phyloP scores from a whole-genome alignment of 2,113 vertebrate species.

The Trochalopteron elliotii region DNA sequence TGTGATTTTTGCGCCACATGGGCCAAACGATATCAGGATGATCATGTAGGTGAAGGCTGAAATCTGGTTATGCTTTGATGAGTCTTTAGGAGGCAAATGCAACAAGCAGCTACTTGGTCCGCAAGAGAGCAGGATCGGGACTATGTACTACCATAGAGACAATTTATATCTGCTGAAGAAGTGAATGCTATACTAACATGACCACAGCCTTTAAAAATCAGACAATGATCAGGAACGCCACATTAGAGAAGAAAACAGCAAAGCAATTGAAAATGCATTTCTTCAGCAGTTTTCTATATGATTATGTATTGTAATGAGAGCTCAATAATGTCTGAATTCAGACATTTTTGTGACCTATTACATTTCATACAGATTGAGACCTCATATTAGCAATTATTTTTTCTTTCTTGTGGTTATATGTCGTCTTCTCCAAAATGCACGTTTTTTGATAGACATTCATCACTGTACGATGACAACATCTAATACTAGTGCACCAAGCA shows the following conservation, averaged over 20 bases:
- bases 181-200: background rate
- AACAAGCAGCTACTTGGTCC: background rate
- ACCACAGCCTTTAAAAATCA: background rate
- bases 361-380: background rate
- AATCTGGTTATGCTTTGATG: background rate
- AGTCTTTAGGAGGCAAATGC: background rate
- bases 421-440: background rate
- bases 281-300: constrained; percentile 1
- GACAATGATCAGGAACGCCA: background rate
- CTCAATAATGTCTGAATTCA: background rate
- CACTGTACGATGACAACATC: background rate
- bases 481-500: background rate
- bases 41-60: background rate
- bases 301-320: constrained; percentile 26
- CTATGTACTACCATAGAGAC: background rate
- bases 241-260: constrained; percentile 7
- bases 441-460: background rate
- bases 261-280: constrained; percentile 32
- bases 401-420: background rate
- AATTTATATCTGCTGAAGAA: background rate
- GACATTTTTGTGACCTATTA: background rate
- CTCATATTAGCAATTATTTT: background rate
- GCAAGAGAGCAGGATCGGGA: background rate
- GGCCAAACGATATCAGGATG: background rate
- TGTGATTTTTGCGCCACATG: background rate